These are phyloP conservation scores for Latrodectus elegans DNA, from an alignment of 2,888 invertebrate genomes.

Conservation along the genomic window DNA sequence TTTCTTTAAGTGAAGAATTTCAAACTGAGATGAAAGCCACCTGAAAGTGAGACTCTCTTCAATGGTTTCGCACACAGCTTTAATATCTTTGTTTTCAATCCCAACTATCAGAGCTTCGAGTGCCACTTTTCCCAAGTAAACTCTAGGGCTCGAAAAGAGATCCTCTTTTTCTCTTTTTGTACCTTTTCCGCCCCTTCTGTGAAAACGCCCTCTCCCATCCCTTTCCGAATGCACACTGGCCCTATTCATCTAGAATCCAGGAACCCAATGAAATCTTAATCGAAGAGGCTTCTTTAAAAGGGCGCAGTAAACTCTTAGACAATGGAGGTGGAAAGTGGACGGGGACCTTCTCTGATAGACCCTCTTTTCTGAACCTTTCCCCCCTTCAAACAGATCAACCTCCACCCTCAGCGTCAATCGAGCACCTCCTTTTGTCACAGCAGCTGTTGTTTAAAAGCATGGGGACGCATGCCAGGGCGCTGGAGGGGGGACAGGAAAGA, in stretches of 20 bases:
- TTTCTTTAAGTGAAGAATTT: constrained; percentile 36
- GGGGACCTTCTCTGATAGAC: constrained; percentile 42
- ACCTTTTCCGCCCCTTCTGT: background rate
- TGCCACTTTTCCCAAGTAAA: constrained; percentile 47
- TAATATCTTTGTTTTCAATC: constrained; percentile 42
- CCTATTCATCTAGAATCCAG: constrained; percentile 35
- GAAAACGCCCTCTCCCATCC: constrained; percentile 9
- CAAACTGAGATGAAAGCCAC: constrained; percentile 6
- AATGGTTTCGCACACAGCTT: constrained; percentile 14
- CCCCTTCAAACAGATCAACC: constrained; percentile 43
- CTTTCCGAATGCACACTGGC: background rate
- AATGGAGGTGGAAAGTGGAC: constrained; percentile 53
- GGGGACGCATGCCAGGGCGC: background rate
- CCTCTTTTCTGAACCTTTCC: constrained; percentile 11
- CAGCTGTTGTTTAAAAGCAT: constrained; percentile 65
- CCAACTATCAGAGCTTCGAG: constrained; percentile 45
- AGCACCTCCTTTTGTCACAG: constrained; percentile 47
- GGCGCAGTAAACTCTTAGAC: constrained; percentile 51
- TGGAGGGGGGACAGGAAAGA: constrained; percentile 5
- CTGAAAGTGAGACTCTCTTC: constrained; percentile 12
- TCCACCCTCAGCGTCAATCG: constrained; percentile 36
- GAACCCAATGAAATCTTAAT: constrained; percentile 63
- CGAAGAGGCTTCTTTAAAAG: constrained; percentile 49
- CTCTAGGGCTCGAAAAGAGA: constrained; percentile 11
- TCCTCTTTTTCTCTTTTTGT: constrained; percentile 12